phyloP scores from a whole-genome alignment of 1,140 invertebrate genomes.

The Coptotermes formosanus region DNA sequence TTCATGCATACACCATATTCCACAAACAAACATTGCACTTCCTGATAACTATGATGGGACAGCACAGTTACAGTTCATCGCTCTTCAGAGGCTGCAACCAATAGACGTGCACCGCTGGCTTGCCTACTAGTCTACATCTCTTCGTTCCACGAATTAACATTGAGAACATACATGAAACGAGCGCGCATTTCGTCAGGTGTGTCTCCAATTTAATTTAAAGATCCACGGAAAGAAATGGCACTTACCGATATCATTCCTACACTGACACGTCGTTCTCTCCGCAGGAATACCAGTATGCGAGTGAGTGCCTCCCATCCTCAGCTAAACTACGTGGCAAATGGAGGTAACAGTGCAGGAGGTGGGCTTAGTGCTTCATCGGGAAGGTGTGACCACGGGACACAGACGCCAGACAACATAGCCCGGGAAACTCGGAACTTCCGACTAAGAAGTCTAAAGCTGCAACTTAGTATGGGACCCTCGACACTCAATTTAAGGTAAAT shows the following conservation, averaged over 20 bases:
- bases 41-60: too few species aligned
- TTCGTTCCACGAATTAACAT: too few species aligned
- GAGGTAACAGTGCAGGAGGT: slow-evolving; percentile 46
- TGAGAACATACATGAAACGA: too few species aligned
- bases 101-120: too few species aligned
- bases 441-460: slow-evolving; percentile 63
- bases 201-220: too few species aligned
- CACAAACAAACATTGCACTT: too few species aligned
- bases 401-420: slow-evolving; percentile 67
- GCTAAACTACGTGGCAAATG: slow-evolving; percentile 56
- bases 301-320: slow-evolving; percentile 56
- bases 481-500: slow-evolving; percentile 62
- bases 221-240: background rate
- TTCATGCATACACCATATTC: too few species aligned
- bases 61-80: too few species aligned
- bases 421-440: slow-evolving; percentile 64
- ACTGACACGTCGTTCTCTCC: background rate
- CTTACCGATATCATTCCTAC: background rate
- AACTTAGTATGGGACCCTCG: slow-evolving; percentile 58
- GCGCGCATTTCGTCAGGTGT: too few species aligned
- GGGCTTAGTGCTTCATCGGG: slow-evolving; percentile 40
- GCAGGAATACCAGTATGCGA: slow-evolving; percentile 39
- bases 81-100: too few species aligned
- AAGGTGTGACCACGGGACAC: slow-evolving; percentile 60
- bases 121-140: too few species aligned